A percentile compares a stretch with the other conserved stretches of the same genome.
phyloP scores from a whole-genome alignment of 2,113 vertebrate species.

The Cichladusa arquata region DNA sequence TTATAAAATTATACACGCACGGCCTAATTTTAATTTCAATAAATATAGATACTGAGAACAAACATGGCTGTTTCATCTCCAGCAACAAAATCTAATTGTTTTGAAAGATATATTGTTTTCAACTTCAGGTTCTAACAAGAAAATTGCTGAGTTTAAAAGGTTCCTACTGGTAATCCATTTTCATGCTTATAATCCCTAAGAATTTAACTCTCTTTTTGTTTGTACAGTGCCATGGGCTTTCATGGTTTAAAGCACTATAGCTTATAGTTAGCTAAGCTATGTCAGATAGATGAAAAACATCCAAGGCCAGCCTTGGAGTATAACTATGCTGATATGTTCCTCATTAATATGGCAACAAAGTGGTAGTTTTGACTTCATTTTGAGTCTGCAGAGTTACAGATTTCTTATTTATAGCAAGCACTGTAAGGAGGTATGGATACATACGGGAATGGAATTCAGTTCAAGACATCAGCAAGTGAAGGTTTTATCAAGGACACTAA shows the following conservation, averaged over 20 bases:
- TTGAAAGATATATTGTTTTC: neutral
- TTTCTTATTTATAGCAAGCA: neutral
- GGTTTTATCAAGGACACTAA: neutral
- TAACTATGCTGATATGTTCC: neutral
- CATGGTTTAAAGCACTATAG: neutral
- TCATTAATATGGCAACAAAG: constrained; percentile 9
- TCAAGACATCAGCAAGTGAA: neutral
- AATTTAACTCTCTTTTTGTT: constrained; percentile 7
- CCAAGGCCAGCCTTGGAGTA: neutral
- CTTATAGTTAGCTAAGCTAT: constrained; percentile 25
- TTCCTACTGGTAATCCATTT: neutral
- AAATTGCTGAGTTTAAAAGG: neutral
- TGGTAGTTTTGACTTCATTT: neutral
- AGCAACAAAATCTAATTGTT: neutral
- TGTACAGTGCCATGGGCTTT: neutral
- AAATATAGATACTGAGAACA: neutral
- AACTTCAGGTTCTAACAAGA: neutral
- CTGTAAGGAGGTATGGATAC: neutral
- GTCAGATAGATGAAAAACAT: neutral
- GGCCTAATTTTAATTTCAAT: neutral
- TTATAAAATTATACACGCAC: neutral
- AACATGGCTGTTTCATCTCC: neutral
- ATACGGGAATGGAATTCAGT: neutral
- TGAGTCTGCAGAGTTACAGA: neutral
- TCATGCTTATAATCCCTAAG: neutral